Conservation (phyloP, 2,797 vertebrate genomes). For the Dendrocincla tyrannina region DNA sequence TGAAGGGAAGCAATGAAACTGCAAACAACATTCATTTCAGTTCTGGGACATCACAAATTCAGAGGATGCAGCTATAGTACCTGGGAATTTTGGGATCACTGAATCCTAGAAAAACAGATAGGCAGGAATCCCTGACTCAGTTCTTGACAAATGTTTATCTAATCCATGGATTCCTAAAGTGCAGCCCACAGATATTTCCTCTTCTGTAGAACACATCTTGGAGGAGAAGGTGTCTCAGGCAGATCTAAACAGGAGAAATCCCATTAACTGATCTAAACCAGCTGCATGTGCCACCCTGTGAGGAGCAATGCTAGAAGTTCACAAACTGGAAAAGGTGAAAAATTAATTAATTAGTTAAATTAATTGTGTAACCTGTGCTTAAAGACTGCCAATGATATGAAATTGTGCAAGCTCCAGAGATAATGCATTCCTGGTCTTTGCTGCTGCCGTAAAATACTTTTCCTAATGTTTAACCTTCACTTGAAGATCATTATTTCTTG, state of each 20-base stretch:
- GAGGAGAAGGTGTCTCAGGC: not conserved
- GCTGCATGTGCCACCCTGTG: not conserved
- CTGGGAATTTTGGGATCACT: not conserved
- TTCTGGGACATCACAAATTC: not conserved
- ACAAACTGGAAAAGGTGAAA: not conserved
- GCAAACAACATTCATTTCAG: not conserved
- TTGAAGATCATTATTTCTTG: constrained; percentile 45
- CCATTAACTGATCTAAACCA: not conserved
- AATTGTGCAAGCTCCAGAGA: not conserved
- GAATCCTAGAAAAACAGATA: not conserved
- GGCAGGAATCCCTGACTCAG: not conserved
- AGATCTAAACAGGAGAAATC: not conserved
- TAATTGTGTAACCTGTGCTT: not conserved
- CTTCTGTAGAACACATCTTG: not conserved
- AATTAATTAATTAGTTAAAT: not conserved
- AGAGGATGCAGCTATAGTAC: not conserved
- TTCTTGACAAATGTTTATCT: not conserved
- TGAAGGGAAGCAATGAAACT: not conserved
- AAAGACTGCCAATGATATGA: not conserved
- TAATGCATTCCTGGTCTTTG: not conserved
- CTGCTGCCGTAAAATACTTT: not conserved
- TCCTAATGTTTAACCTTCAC: not conserved
- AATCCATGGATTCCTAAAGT: not conserved
- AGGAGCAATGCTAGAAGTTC: not conserved
- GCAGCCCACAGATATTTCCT: fast-evolving